Base-by-base conservation (phyloP, 35 echinoderm and acorn worm genomes). In the Acanthaster planci region DNA sequence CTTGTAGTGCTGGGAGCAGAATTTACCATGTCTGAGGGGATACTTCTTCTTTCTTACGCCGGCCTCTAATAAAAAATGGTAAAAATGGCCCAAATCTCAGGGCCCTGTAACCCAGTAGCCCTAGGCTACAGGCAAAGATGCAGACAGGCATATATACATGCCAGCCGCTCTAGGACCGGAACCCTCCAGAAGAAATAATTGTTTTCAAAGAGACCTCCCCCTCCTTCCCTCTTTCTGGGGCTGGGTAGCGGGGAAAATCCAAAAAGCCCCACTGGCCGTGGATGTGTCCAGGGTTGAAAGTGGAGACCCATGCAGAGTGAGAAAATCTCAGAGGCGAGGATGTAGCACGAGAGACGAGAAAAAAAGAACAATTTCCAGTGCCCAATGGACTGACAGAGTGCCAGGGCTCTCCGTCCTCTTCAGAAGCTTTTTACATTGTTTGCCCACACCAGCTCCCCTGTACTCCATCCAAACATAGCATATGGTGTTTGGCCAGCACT, bases 351-450 rank as follows among this genome's bases (percentile, higher is more conserved):
- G 42, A 12, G 42, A 47, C 4, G 42, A 12, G 12, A 47, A 12
- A 47, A 47, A 47, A 47, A 47, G 42, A 47, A 47, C 4, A 47
- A 47, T 47, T 47, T 4, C 22, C 64, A 12, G 64, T 26, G 64
- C 64, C 42, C 22, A 72, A 26, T 21, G 16, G 18, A 60, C 34
- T 31, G 29, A 26, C 64, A 72, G 64, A 72, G 64, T 72, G 64
- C 30, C 22, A 72, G 64, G 34, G 64, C 64, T 27, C 64, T 72
- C 64, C 30, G 19, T 29, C 64, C 64, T 27, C 64, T 72, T 72
- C 19, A 72, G 64, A 72, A 72, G 64, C 64, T 72, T 72, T 72
- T 72, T 72, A 72, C 64, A 72, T 72, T 72, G 64, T 72, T 72
- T 72, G 64, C 34, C 64, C 64, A 72, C 34, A 72, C 64, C 64